phyloP scores from a whole-genome alignment of 2,113 vertebrate genomes.

The Phrynosoma blainvillii region DNA sequence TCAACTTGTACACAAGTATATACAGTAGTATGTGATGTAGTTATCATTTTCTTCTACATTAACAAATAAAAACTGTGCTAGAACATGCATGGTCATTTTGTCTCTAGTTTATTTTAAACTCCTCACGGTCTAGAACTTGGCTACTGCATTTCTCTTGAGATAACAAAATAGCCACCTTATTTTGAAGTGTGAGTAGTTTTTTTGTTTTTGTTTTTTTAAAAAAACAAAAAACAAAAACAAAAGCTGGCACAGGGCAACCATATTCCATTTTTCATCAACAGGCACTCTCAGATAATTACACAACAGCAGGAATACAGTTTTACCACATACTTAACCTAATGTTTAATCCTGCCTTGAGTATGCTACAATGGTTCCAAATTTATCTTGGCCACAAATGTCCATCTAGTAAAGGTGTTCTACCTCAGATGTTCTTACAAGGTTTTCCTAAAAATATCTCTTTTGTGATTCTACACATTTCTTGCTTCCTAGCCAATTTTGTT shows the following conservation, averaged over 20 bases:
- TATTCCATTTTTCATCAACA: constrained; percentile 18
- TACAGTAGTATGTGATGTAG: not conserved
- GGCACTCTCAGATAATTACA: constrained; percentile 26
- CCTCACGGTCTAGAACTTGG: not conserved
- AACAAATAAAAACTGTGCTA: not conserved
- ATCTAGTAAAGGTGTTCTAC: constrained; percentile 23
- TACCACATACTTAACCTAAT: constrained; percentile 20
- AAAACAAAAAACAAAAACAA: too few relatives aligned
- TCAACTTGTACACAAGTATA: not conserved
- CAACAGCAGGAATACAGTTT: constrained; percentile 26
- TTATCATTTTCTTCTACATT: not conserved
- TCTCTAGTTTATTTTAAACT: not conserved
- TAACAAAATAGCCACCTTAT: constrained; percentile 3
- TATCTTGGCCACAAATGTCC: constrained; percentile 31
- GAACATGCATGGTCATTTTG: not conserved
- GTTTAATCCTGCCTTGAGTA: constrained; percentile 24
- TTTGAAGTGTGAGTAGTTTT: not conserved
- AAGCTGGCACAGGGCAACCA: constrained; percentile 1
- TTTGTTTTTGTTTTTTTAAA: too few relatives aligned
- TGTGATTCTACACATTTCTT: constrained; percentile 31
- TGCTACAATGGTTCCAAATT: constrained; percentile 25
- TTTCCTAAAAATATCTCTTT: constrained; percentile 39
- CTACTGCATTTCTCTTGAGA: not conserved
- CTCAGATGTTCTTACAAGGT: constrained; percentile 29
- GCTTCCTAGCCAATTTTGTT: constrained; percentile 41